Base-by-base conservation (phyloP, 2,113 vertebrate genomes). In the Lonchura striata region DNA sequence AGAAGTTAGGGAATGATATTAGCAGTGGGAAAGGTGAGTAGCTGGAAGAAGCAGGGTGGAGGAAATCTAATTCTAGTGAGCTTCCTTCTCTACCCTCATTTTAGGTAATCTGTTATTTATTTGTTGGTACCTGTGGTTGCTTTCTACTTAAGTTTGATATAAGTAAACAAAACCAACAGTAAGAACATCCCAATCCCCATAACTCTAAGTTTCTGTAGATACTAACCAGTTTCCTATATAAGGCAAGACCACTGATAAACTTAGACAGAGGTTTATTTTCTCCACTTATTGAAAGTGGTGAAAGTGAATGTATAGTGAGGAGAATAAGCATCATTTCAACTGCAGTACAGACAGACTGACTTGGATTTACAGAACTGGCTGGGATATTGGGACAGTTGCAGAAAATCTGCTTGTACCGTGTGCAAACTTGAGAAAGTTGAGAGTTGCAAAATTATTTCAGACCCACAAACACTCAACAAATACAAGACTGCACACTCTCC, bases 141-240 rank as follows among this genome's bases (percentile, higher is more conserved):
- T 88, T 76, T 90, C 57, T 52, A 9, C 24, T 85, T 13, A 60
- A n/a, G 42, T 33, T 72, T 86, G 8, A 41, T 47, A 7, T 68
- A 35, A 30, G n/a, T 60, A 56, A 60, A 54, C 25, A 65, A 75
- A 65, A 35, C 4, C 15, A 54, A 23, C 8, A 66, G 11, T 25
- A 46, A 30, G 54, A 46, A 2, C 15, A 53, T 13, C 2, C 21
- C 10, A 24, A 6, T 56, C 1, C 7, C 3, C 50, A 1, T 1
- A 82, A 35, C 41, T 82, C 33, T 25, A 15, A 44, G 28, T 54
- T 92, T 88, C 41, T 63, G 12, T 74, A 56, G 30, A 8, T 72
- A 41, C 14, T 21, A 31, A 24, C 3, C 7, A n/a, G 41, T 12
- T 56, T 84, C n/a, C n/a, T 83, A 0, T 16, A 2, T 59, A 46